Evolutionary conservation across 2,113 vertebrate genomes (phyloP).

Genomic region (Melanocharis versteri): DNA sequence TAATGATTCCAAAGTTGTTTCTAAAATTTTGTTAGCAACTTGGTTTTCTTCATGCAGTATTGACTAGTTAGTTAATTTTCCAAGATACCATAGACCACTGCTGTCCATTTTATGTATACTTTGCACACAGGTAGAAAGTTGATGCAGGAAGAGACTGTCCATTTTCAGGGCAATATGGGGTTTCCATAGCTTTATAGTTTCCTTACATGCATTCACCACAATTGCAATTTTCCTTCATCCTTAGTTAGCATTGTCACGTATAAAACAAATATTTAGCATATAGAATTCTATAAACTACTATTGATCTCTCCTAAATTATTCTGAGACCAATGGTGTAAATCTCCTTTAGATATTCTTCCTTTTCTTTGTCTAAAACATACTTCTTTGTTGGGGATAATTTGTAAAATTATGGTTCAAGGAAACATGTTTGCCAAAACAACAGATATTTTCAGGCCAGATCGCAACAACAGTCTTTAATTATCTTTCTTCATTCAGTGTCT

Average conservation of each 20-base stretch:
- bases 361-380: background rate
- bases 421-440: background rate
- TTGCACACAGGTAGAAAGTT: background rate
- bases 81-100: background rate
- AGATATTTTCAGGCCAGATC: conserved; percentile 9
- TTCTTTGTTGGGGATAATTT: background rate
- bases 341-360: background rate
- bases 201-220: background rate
- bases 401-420: background rate
- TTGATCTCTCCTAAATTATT: background rate
- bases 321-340: background rate
- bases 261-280: background rate
- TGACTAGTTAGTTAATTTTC: background rate
- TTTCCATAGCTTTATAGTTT: background rate
- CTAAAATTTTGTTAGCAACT: background rate
- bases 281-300: background rate
- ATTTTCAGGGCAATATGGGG: background rate
- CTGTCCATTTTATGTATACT: background rate
- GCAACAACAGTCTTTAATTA: background rate
- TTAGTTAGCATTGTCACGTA: background rate
- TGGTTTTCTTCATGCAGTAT: background rate
- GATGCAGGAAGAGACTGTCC: background rate
- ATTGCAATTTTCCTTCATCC: background rate
- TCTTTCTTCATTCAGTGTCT: background rate
- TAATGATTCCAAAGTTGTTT: background rate